Evolutionary conservation across 2,797 vertebrate species (phyloP).

Genomic region (Liparis tanakae): DNA sequence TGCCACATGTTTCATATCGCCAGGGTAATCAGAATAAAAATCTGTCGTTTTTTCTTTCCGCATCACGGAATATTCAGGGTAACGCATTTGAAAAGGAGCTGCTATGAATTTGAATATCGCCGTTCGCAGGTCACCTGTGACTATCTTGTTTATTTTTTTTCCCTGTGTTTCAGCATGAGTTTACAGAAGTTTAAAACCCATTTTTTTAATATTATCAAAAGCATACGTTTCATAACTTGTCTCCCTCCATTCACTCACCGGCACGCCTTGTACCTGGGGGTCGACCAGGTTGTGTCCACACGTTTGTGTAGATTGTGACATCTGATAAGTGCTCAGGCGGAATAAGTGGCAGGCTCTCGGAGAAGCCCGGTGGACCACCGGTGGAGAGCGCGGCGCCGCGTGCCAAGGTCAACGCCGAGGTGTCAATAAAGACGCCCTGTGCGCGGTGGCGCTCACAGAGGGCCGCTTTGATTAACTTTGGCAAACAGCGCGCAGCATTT

Average conservation of each 20-base stretch:
- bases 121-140: conserved; percentile 22
- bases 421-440: conserved; percentile 71
- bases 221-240: conserved; percentile 36
- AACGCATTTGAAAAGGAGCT: conserved; percentile 7
- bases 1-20: conserved; percentile 25
- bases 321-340: conserved; percentile 49
- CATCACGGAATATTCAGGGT: conserved; percentile 10
- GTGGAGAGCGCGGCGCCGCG: conserved; percentile 41
- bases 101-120: not conserved
- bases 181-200: not conserved
- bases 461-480: conserved; percentile 59
- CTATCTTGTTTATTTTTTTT: not conserved
- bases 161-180: conserved; percentile 11
- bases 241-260: conserved; percentile 6
- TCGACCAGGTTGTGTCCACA: conserved; percentile 63
- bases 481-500: conserved; percentile 43
- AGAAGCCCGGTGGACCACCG: conserved; percentile 66
- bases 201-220: conserved; percentile 25
- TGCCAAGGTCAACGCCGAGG: conserved; percentile 68
- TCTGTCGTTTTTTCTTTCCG: conserved; percentile 22
- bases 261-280: conserved; percentile 52
- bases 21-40: conserved; percentile 8
- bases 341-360: conserved; percentile 55
- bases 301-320: conserved; percentile 69
- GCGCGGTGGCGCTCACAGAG: conserved; percentile 51